Base-by-base conservation (phyloP, 2,888 invertebrate species). In the Agrochola macilenta region DNA sequence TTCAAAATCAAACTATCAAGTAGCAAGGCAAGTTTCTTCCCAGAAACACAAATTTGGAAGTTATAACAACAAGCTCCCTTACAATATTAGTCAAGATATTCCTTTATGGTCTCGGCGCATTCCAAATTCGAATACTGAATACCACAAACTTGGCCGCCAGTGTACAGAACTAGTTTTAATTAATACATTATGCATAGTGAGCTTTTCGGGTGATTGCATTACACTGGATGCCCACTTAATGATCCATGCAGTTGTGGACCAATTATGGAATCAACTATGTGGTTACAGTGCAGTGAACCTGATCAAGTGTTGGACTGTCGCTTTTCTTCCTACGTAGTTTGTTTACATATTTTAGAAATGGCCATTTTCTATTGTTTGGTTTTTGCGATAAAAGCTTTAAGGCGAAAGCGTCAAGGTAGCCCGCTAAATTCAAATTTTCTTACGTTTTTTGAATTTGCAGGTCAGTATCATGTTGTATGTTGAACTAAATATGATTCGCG, bases 171-270 rank as follows among this genome's bases (percentile, higher is more conserved):
- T 88, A 89, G 89, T 90, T 90, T 90, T 90, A 91, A 92, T 92
- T 88, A 92, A 91, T 91, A 90, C 86, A 87, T 84, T 78, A 75
- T 52, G 87, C 74, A 78, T 76, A 79, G 84, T 89, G 89, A 90
- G 90, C 88, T 89, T 90, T 88, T 87, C 89, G 88, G 88, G 70
- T 85, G 82, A 90, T 88, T 89, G 87, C 87, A 77, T 85, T 88
- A 89, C 90, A 90, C 81, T 87, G 86, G 82, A 81, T 83, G 83
- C 75, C 65, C 74, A 81, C 70, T 83, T 90, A 91, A 91, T 91
- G 89, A 87, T 39, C 81, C 88, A 68, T 86, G 70, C 72, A 75
- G 73, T 88, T 82, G 81, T 82, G 78, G 79, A 75, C 71, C 78
- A 82, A 88, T 87, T 83, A 82, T 64, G 11, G 39, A 79, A 77